Base-by-base conservation (phyloP, 2,888 invertebrate genomes). In the Oligia fasciuncula region DNA sequence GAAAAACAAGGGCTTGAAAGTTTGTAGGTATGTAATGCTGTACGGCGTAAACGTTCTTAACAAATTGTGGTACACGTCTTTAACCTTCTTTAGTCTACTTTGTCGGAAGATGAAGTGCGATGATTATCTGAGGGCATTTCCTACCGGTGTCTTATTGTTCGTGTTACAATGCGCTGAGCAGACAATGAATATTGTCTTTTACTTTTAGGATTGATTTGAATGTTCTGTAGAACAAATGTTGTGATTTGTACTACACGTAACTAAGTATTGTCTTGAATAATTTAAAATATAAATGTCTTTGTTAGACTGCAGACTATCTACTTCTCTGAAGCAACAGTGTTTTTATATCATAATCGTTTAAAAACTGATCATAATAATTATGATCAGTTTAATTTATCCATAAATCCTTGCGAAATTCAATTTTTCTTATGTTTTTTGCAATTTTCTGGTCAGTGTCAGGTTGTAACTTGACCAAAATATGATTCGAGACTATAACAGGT, bases 91-190 rank as follows among this genome's bases (percentile, higher is more conserved):
- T 74, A 23, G 63, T 90, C 92, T 92, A 70, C 74, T 57, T 68
- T 79, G 63, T 78, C 87, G 90, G 91, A 90, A 94, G 94, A 94
- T 94, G 93, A 91, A 94, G 91, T 90, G 92, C 90, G 91, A 92
- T 93, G 93, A 94, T 94, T 93, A 93, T 92, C 92, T 84, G 83
- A 87, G 90, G 88, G 93, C 91, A 93, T 92, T 94, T 94, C 94
- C 94, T 94, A 93, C 92, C 91, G 89, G 86, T 72, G 66, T 89
- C 89, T 92, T 93, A 92, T 94, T 94, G 92, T 93, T 93, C 91
- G 87, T 92, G 89, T 91, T 92, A 93, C 91, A 90, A 91, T 90
- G 75, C 77, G 78, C 87, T 81, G 85, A 78, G 87, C 91, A 89
- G 84, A 94, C 92, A 92, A 91, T 91, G 90, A 87, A 88, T 85